phyloP scores from a whole-genome alignment of 2,888 invertebrate species.

The Abscondita cerata region DNA sequence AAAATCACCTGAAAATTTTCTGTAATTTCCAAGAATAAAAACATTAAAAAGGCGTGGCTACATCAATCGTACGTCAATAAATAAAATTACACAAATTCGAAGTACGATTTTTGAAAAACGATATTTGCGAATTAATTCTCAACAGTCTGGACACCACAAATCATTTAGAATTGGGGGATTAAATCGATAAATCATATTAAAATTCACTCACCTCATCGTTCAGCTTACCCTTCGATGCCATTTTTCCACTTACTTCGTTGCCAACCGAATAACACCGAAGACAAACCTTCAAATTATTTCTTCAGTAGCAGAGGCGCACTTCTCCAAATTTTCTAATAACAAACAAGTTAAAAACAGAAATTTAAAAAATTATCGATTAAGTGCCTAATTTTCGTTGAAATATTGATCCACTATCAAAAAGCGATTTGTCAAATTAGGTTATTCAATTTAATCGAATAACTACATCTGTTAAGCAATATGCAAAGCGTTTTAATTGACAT shows the following conservation, averaged over 20 bases:
- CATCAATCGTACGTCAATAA: slow-evolving; percentile 34
- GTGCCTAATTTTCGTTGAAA: too few species aligned
- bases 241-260: slow-evolving; percentile 40
- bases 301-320: too few species aligned
- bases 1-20: slow-evolving; percentile 31
- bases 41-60: slow-evolving; percentile 55
- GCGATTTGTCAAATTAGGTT: neutral
- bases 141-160: slow-evolving; percentile 1
- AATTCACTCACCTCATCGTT: slow-evolving; percentile 55
- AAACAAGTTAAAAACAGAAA: neutral
- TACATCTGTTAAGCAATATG: neutral
- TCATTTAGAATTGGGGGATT: neutral
- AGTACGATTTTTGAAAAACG: neutral
- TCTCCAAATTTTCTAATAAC: too few species aligned
- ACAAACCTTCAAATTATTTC: neutral
- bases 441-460: neutral
- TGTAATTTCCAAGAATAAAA: slow-evolving; percentile 21
- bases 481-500: too few species aligned
- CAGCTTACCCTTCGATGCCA: slow-evolving; percentile 55
- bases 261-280: slow-evolving; percentile 19
- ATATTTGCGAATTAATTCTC: neutral
- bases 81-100: slow-evolving; percentile 6
- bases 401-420: too few species aligned
- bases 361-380: neutral
- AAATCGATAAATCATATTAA: slow-evolving; percentile 21